Evolutionary conservation across 1,140 invertebrate genomes (phyloP), one percentile per base, ranked within the genome.

Genomic region (Wasmannia auropunctata): DNA sequence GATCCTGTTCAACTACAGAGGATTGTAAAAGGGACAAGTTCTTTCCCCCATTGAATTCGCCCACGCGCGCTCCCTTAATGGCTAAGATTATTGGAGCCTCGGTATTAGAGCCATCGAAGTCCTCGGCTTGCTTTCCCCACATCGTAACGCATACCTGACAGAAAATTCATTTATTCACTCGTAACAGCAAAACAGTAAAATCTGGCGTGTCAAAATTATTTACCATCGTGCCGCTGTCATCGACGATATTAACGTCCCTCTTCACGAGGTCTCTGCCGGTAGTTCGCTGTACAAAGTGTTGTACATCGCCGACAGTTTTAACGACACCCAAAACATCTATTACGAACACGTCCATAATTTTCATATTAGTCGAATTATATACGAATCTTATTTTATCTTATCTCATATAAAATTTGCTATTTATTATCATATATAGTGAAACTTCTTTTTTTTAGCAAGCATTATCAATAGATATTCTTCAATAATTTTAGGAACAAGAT

Each of bases 291-390:
- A 96, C 96, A 19, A 99, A 95, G 5, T 96, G 96, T 84, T 96
- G 95, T 10, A 99, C 49, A 87, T 99, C 98, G 5, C 95, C 95
- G 3, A 95, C 95, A 43, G 95, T 95, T 92, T 98, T 98, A 88
- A 98, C 98, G 34, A 99, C 96, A 65, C 98, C 99, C 94, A 99
- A 97, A 1, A 99, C 95, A 96, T 99, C 99, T 97, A 34, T 76
- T 19, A 77, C 37, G 43, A n/a, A 81, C 34, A 37, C 56, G 37
- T 43, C 63, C 58, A 81, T 19, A 43, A 87, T 83, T 81, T 69
- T 40, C 83, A 89, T n/a, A n/a, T n/a, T n/a, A n/a, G n/a, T n/a
- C n/a, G n/a, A 90, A 60, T 79, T 58, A 70, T 74, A 43, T 65
- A 81, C 54, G 31, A 85, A 70, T 75, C 34, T 34, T 80, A 49